These are phyloP conservation scores for Epistrophella euchroma DNA, from an alignment of 2,888 invertebrate genomes.

Conservation along the genomic window DNA sequence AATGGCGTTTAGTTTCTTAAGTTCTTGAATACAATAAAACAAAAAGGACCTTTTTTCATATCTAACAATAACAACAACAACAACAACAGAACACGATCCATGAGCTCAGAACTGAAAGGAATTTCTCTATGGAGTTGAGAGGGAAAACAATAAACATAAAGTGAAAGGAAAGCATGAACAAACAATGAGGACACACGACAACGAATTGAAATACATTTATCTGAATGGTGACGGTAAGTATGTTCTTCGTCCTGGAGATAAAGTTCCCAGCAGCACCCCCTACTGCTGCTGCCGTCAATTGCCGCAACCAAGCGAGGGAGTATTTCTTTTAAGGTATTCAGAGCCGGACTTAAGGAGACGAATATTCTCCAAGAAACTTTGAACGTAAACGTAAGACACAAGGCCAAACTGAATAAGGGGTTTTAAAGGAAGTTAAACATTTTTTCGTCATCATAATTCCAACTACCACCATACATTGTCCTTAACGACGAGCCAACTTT, in stretches of 20 bases:
- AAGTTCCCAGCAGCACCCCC: conserved; percentile 5
- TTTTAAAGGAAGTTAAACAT: too few relatives aligned
- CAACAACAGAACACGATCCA: conserved; percentile 10
- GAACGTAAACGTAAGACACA: too few relatives aligned
- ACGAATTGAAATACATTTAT: conserved; percentile 72
- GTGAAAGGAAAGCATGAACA: conserved; percentile 46
- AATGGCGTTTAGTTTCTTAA: conserved; percentile 68
- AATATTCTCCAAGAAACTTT: too few relatives aligned
- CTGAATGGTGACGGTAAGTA: conserved; percentile 54
- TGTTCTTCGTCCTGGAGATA: conserved; percentile 25
- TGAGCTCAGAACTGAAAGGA: conserved; percentile 17
- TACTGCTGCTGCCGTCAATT: background rate
- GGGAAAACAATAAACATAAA: conserved; percentile 23
- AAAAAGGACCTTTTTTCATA: conserved; percentile 30
- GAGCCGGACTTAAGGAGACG: too few relatives aligned
- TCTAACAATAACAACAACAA: background rate
- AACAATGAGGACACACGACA: conserved; percentile 59
- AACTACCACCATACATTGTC: too few relatives aligned
- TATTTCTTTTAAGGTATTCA: conserved; percentile 21
- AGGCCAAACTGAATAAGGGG: too few relatives aligned
- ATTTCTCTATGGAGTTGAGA: conserved; percentile 18
- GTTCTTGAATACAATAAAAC: conserved; percentile 27
- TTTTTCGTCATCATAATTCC: too few relatives aligned
- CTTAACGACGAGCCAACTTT: too few relatives aligned
- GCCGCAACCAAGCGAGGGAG: background rate